Evolutionary conservation across 2,888 invertebrate species (phyloP), one percentile per base, ranked within the genome.

Genomic region (Callinectes sapidus): DNA sequence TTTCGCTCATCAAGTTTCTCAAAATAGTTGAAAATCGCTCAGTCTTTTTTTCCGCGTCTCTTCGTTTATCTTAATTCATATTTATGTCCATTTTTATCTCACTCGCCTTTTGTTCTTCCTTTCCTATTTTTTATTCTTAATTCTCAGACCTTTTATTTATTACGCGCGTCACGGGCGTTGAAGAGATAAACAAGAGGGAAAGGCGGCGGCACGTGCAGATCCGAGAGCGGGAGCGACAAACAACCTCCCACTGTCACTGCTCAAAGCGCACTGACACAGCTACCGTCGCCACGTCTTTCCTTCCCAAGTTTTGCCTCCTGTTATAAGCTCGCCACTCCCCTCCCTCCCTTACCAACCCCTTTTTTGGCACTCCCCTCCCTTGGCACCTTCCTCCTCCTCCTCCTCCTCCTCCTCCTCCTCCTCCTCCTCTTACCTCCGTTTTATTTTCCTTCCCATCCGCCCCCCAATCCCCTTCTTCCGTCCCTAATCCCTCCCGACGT

Each of bases 51-150:
- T 10, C 10, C 48, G 48, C 13, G 71, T 71, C 23, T 71, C 28
- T 71, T 71, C 71, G 28, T 71, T 71, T 28, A 71, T 71, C 61
- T 71, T 28, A 71, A 71, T 71, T 71, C 71, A 71, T 71, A 71
- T 71, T 71, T 71, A 61, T 61, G 61, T 71, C 28, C 13, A 71
- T 71, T n/a, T 10, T 28, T 71, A 28, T 28, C 13, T 71, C 71
- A 71, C 71, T 71, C 71, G 71, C n/a, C 8, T 71, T 28, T 48
- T 48, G 8, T 48, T 28, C 71, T 71, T 10, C 28, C n/a, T 71
- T 61, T 23, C 3, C 18, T 23, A n/a, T n/a, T 23, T 61, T 3
- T 61, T 28, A 71, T 1, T 28, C 71, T 28, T 28, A 2, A 8
- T 71, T n/a, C n/a, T 28, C 10, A 5, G 6, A 6, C 28, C 28